Conservation (phyloP, 2,888 invertebrate species). For the Netelia fuscicornis region DNA sequence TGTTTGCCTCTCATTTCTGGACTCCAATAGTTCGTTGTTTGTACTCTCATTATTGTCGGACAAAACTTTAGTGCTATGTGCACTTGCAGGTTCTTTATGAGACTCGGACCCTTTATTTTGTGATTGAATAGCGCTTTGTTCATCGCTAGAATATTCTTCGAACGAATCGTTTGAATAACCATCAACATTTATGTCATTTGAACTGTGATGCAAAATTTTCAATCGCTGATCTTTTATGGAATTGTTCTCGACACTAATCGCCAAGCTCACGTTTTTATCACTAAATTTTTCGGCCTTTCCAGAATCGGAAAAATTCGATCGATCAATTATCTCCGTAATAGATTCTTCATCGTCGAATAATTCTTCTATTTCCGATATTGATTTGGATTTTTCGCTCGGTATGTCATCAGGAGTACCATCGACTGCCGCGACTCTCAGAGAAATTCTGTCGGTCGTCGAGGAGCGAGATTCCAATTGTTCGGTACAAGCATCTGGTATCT, state of each 20-base stretch:
- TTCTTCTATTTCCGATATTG: constrained; percentile 28
- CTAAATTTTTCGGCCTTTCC: constrained; percentile 23
- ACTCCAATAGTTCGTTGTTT: background rate
- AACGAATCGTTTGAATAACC: constrained; percentile 67
- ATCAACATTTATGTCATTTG: background rate
- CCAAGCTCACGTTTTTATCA: background rate
- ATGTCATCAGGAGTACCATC: background rate
- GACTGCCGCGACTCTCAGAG: constrained; percentile 14
- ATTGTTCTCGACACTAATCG: background rate
- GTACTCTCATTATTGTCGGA: background rate
- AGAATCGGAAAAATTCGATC: constrained; percentile 26
- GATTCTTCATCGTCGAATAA: constrained; percentile 44
- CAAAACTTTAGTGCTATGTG: no score
- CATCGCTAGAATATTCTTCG: constrained; percentile 47
- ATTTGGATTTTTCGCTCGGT: constrained; percentile 20
- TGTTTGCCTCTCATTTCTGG: background rate
- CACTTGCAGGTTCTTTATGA: background rate
- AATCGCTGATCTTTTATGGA: constrained; percentile 23
- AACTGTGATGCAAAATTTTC: background rate
- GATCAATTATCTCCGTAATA: constrained; percentile 57
- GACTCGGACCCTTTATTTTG: background rate
- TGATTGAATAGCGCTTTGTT: constrained; percentile 8
- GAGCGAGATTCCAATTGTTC: constrained; percentile 65
- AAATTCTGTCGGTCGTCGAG: constrained; percentile 41
- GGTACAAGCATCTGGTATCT: constrained; percentile 69